These are phyloP conservation scores for Hirtodrosophila duncani DNA, from an alignment of 2,888 invertebrate species.

Conservation along the genomic window DNA sequence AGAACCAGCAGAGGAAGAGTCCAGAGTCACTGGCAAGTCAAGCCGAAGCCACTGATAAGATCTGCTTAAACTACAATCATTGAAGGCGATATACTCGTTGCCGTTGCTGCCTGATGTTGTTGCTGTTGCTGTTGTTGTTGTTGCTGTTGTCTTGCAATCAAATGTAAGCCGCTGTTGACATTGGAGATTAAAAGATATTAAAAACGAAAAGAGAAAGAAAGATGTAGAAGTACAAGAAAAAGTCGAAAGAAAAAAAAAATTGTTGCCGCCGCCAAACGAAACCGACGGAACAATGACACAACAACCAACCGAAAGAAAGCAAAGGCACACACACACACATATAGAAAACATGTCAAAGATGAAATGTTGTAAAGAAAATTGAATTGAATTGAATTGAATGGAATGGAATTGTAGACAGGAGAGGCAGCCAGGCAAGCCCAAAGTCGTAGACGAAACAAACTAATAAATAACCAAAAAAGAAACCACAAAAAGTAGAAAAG, in stretches of 20 bases:
- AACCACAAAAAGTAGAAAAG: slow-evolving; percentile 19
- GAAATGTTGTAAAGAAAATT: slow-evolving; percentile 70
- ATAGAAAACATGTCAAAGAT: slow-evolving; percentile 69
- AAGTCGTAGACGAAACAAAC: slow-evolving; percentile 56
- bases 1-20: not conserved
- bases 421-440: too few species aligned
- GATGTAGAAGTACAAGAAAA: slow-evolving; percentile 30
- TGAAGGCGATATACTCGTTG: too few species aligned
- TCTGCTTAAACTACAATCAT: slow-evolving; percentile 48
- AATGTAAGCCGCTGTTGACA: slow-evolving; percentile 75
- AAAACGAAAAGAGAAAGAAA: slow-evolving; percentile 58
- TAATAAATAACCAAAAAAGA: slow-evolving; percentile 57
- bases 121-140: slow-evolving; percentile 20
- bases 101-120: slow-evolving; percentile 8
- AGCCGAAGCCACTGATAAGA: slow-evolving; percentile 56
- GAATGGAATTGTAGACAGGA: slow-evolving; percentile 4
- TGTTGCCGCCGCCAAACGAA: slow-evolving; percentile 2
- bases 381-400: slow-evolving; percentile 64
- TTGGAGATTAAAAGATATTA: slow-evolving; percentile 74
- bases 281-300: slow-evolving; percentile 25
- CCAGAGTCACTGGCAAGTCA: slow-evolving; percentile 10
- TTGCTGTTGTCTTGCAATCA: slow-evolving; percentile 67
- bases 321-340: slow-evolving; percentile 11
- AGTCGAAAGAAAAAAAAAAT: not conserved
- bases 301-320: slow-evolving; percentile 16